Percentiles rank a stretch among this genome's conserved stretches.
These are phyloP conservation scores for Sturmia bella DNA, from an alignment of 2,888 invertebrate genomes.

Conservation along the genomic window DNA sequence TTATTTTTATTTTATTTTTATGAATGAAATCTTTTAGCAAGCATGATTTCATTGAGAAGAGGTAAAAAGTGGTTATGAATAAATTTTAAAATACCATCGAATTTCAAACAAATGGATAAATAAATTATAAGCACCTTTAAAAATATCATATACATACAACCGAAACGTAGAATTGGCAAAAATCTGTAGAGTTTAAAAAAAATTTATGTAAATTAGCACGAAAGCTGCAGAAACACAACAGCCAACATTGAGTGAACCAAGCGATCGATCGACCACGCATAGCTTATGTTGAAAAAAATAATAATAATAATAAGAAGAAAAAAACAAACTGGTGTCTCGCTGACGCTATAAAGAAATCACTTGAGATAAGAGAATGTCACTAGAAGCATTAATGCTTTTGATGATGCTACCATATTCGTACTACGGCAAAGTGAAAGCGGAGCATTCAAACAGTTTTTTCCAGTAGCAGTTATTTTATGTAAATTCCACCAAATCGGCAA, in stretches of 20 bases:
- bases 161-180: not conserved
- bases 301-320: no score
- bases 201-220: slow-evolving; percentile 78
- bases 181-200: slow-evolving; percentile 70
- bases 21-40: slow-evolving; percentile 59
- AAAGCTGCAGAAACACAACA: slow-evolving; percentile 55
- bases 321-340: slow-evolving; percentile 46
- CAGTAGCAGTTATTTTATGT: slow-evolving; percentile 64
- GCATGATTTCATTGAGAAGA: slow-evolving; percentile 21
- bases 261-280: slow-evolving; percentile 12
- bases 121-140: slow-evolving; percentile 57
- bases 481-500: slow-evolving; percentile 45
- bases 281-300: slow-evolving; percentile 28
- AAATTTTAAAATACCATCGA: slow-evolving; percentile 55
- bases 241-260: slow-evolving; percentile 21
- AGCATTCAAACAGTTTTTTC: slow-evolving; percentile 46
- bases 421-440: slow-evolving; percentile 64
- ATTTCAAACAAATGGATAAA: slow-evolving; percentile 53
- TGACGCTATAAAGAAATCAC: slow-evolving; percentile 73
- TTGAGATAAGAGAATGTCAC: slow-evolving; percentile 72
- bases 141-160: slow-evolving; percentile 5
- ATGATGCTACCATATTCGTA: slow-evolving; percentile 16
- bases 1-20: slow-evolving; percentile 31
- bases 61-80: slow-evolving; percentile 54
- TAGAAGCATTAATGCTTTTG: slow-evolving; percentile 39